Conservation (phyloP, 64 coral and sea anemone species). For the Stylophora pistillata region DNA sequence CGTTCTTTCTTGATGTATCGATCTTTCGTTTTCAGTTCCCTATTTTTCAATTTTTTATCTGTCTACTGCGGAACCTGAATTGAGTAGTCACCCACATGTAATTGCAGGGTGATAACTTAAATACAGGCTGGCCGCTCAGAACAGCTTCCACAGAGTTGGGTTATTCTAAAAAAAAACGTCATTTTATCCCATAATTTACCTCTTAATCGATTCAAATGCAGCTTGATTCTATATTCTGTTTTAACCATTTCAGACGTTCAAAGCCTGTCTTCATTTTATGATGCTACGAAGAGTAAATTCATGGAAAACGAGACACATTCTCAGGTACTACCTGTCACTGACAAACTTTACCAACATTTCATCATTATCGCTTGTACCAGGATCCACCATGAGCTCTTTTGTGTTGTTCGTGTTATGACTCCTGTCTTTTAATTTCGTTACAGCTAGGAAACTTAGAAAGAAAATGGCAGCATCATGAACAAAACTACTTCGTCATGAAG, state of each 20-base stretch:
- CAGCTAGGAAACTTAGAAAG: constrained; percentile 96
- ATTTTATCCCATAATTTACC: no score
- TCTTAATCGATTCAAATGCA: no score
- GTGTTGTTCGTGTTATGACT: not conserved
- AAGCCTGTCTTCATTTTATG: constrained; percentile 69
- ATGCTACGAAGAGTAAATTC: constrained; percentile 85
- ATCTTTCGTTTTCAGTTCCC: no score
- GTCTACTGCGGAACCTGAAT: no score
- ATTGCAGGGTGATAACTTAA: no score
- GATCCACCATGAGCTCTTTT: not conserved
- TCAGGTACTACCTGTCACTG: constrained; percentile 56
- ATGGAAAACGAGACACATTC: constrained; percentile 96
- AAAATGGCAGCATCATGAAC: constrained; percentile 97
- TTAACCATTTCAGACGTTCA: constrained; percentile 66
- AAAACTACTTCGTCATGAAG: constrained; percentile 99
- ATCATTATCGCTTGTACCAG: not conserved
- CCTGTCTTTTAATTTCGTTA: not conserved
- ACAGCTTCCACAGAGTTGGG: no score
- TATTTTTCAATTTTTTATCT: no score
- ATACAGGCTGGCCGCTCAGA: no score
- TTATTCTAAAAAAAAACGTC: no score
- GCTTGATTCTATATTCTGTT: not conserved
- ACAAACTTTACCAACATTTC: not conserved
- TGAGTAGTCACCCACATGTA: no score
- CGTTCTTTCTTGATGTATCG: no score